Percentiles rank a stretch among this genome's conserved stretches.
Conservation (phyloP, 2,797 vertebrate species). For the Hoplostethus atlanticus region DNA sequence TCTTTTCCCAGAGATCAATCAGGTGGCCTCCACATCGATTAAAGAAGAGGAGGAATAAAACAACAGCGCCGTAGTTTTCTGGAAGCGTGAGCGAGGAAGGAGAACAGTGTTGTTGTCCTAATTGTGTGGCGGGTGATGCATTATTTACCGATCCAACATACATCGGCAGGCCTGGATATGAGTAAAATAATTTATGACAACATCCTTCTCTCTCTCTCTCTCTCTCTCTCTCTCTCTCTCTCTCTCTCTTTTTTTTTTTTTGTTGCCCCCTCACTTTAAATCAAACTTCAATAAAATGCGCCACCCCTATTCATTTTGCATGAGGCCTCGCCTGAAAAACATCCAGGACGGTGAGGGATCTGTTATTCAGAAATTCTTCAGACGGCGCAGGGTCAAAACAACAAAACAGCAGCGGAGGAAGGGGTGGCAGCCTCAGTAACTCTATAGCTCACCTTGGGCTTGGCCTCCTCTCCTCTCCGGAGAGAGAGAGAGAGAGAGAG, state of each 20-base stretch:
- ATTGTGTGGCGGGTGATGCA: slow-evolving; percentile 85
- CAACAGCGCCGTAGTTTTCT: slow-evolving; percentile 68
- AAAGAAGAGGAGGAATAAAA: slow-evolving; percentile 70
- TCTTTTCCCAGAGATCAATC: slow-evolving; percentile 78
- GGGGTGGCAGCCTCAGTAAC: slow-evolving; percentile 54
- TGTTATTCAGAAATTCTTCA: slow-evolving; percentile 81
- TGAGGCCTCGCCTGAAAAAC: slow-evolving; percentile 82
- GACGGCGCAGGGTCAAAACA: slow-evolving; percentile 82
- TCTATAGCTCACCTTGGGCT: slow-evolving; percentile 74
- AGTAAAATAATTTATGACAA: slow-evolving; percentile 90
- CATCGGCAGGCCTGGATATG: slow-evolving; percentile 83
- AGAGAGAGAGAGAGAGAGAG: not conserved
- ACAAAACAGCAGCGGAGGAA: slow-evolving; percentile 73
- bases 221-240: slow-evolving; percentile 53
- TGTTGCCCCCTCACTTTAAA: slow-evolving; percentile 73
- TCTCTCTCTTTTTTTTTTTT: slow-evolving; percentile 64
- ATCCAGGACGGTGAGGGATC: slow-evolving; percentile 75
- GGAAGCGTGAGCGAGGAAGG: slow-evolving; percentile 63
- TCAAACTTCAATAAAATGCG: slow-evolving; percentile 89
- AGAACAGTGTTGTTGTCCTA: slow-evolving; percentile 88
- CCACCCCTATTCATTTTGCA: slow-evolving; percentile 87
- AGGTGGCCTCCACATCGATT: slow-evolving; percentile 82
- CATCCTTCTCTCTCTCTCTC: slow-evolving; percentile 73
- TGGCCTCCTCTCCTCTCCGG: slow-evolving; percentile 32
- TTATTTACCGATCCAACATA: slow-evolving; percentile 88